phyloP scores from a whole-genome alignment of 2,888 invertebrate species.

The Pegoplata infirma region DNA sequence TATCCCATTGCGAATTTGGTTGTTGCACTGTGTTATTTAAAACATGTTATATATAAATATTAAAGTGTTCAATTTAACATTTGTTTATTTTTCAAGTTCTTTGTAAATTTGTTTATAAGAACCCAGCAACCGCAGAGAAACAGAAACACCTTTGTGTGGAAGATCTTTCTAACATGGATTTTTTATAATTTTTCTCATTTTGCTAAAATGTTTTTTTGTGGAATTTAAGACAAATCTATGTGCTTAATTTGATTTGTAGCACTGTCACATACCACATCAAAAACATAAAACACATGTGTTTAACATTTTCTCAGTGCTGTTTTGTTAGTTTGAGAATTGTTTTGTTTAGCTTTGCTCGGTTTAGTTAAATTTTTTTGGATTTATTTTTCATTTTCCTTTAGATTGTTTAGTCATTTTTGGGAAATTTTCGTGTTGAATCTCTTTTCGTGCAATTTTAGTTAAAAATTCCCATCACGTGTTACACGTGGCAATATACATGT shows the following conservation, averaged over 20 bases:
- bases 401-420: conserved; percentile 11
- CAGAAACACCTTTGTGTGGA: not conserved
- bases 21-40: too few relatives aligned
- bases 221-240: conserved; percentile 55
- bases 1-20: too few relatives aligned
- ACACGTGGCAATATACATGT: conserved; percentile 47
- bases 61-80: not conserved
- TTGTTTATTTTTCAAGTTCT: conserved; percentile 34
- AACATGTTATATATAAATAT: not conserved
- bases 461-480: conserved; percentile 55
- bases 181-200: conserved; percentile 21
- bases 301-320: conserved; percentile 45
- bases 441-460: conserved; percentile 17
- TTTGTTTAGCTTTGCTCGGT: not conserved
- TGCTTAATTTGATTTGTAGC: conserved; percentile 60
- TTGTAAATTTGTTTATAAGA: conserved; percentile 44
- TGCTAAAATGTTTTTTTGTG: conserved; percentile 1
- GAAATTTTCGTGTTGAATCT: conserved; percentile 15
- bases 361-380: conserved; percentile 8
- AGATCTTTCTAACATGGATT: conserved; percentile 18
- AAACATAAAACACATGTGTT: conserved; percentile 55
- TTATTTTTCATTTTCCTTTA: conserved; percentile 17
- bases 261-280: conserved; percentile 59
- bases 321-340: not conserved
- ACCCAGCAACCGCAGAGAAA: not conserved